Evolutionary conservation across 2,797 vertebrate species (phyloP).

Genomic region (Melanotaenia maccullochi): DNA sequence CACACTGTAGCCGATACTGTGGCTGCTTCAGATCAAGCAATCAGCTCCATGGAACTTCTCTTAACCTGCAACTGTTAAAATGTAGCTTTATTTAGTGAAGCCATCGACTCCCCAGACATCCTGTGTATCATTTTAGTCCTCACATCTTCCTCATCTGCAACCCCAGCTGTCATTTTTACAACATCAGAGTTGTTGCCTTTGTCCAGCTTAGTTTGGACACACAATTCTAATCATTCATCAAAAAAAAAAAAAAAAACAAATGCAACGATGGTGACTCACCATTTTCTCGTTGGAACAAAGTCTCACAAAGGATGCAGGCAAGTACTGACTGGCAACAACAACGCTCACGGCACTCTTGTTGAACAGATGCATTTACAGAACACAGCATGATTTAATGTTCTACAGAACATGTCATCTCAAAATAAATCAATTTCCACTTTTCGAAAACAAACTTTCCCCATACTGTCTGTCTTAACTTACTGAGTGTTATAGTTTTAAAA

Average conservation of each 20-base stretch:
- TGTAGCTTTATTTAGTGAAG: background rate
- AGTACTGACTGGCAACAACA: background rate
- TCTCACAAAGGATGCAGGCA: background rate
- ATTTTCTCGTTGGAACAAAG: background rate
- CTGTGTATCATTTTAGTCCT: background rate
- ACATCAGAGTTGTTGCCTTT: background rate
- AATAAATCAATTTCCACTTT: background rate
- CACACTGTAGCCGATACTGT: background rate
- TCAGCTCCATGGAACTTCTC: background rate
- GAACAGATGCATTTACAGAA: background rate
- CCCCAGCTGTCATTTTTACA: background rate
- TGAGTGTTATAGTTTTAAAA: conserved; percentile 23
- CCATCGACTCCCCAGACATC: background rate
- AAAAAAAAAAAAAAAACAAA: background rate
- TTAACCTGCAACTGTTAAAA: background rate
- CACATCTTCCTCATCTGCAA: background rate
- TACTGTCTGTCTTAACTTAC: background rate
- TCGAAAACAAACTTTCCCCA: background rate
- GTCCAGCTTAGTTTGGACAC: background rate
- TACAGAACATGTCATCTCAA: background rate
- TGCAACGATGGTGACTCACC: background rate
- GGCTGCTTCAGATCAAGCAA: background rate
- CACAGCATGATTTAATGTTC: too few relatives aligned
- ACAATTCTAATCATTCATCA: too few relatives aligned
- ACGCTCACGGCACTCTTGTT: background rate